phyloP scores from a whole-genome alignment of 2,888 invertebrate genomes.

The Volucella inanis region DNA sequence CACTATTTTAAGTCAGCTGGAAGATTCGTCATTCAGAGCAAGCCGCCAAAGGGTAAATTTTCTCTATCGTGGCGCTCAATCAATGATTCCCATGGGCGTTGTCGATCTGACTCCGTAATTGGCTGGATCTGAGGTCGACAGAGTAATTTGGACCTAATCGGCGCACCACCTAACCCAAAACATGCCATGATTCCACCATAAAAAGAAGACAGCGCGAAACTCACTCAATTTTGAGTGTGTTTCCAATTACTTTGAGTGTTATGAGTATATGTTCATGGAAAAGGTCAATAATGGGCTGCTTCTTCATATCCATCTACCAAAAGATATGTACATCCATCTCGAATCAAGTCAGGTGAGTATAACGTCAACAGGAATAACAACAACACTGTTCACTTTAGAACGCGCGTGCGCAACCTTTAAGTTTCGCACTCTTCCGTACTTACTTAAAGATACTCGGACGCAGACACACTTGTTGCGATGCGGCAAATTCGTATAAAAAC shows the following conservation, averaged over 20 bases:
- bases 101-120: constrained; percentile 6
- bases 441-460: too few relatives aligned
- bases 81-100: constrained; percentile 43
- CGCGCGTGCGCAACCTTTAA: constrained; percentile 66
- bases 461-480: not conserved
- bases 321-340: constrained; percentile 34
- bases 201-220: constrained; percentile 33
- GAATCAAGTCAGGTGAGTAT: constrained; percentile 37
- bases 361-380: constrained; percentile 1
- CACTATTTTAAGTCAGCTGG: constrained; percentile 57
- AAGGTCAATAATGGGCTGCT: constrained; percentile 55
- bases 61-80: constrained; percentile 55
- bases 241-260: constrained; percentile 18
- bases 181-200: not conserved
- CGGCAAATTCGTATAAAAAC: constrained; percentile 67
- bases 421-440: constrained; percentile 35
- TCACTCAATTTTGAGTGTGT: constrained; percentile 27
- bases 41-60: constrained; percentile 63
- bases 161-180: not conserved
- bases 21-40: constrained; percentile 48
- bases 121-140: constrained; percentile 16
- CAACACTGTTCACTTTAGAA: constrained; percentile 27
- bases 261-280: constrained; percentile 31
- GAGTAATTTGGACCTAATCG: constrained; percentile 3
- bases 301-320: constrained; percentile 9